Evolutionary conservation across 2,797 vertebrate genomes (phyloP), one percentile per base, ranked within the genome.

Genomic region (Hozukius guyotensis): DNA sequence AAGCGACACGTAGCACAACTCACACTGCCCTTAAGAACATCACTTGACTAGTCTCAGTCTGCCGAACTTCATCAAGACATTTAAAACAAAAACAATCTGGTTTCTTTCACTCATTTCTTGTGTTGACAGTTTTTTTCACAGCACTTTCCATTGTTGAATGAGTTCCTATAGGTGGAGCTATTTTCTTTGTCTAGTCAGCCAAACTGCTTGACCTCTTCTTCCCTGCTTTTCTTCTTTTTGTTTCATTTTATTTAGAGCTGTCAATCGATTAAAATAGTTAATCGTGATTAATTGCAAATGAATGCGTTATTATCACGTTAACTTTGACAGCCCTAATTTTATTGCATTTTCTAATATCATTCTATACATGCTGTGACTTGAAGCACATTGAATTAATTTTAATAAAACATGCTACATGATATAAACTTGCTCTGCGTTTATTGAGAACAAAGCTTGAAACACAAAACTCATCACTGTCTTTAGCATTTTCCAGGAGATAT

Each of bases 1-100:
- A 22, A 36, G 66, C 18, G 12, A 57, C 52, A 32, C 2, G n/a
- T 31, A 36, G 64, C 18, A 64, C 31, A 61, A 38, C 62, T 53
- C 49, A 9, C 7, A 36, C 12, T 16, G 29, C 18, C 22, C 29
- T 55, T 13, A 56, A 9, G 14, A 38, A 46, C 29, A 5, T 24
- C 16, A 8, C 5, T n/a, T 57, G 10, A 57, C 6, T 52, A 53
- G 5, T 61, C 20, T 65, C 12, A 20, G 18, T 22, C 6, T 59
- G 53, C 36, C 5, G 13, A 38, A 74, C 24, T 42, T 71, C 1
- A 2, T 72, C 3, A 29, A 70, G 55, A 65, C 6, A 38, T 74
- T 56, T 64, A 11, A 60, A 69, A 36, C 25, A 68, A 62, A 55
- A 78, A 55, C 14, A 76, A 53, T 75, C 24, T 66, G 66, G 32